These are phyloP conservation scores for Torymus auratus DNA, from an alignment of 2,888 invertebrate species.

Conservation along the genomic window DNA sequence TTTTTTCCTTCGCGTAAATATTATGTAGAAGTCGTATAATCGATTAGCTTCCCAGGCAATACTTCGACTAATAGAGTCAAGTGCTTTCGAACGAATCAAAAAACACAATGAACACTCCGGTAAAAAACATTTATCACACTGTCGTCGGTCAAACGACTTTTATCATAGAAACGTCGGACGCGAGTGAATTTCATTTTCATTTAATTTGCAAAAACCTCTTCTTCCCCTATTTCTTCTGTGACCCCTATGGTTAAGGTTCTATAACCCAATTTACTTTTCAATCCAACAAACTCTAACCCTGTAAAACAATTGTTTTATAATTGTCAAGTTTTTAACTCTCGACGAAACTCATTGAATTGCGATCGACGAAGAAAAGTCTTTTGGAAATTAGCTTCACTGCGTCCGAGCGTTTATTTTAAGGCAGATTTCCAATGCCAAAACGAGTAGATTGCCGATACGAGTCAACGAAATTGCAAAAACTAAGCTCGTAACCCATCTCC, in stretches of 20 bases:
- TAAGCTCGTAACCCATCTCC: conserved; percentile 34
- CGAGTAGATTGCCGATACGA: conserved; percentile 30
- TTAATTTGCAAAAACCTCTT: conserved; percentile 31
- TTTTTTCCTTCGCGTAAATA: conserved; percentile 3
- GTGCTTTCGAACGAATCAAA: conserved; percentile 43
- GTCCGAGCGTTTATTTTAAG: conserved; percentile 33
- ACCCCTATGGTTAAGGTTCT: too few species aligned
- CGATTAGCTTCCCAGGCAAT: conserved; percentile 31
- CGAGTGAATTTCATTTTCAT: conserved; percentile 33
- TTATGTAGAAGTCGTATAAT: conserved; percentile 23
- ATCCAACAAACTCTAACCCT: too few species aligned
- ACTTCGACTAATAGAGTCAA: conserved; percentile 34
- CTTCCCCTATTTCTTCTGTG: not conserved
- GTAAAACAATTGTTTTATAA: too few species aligned
- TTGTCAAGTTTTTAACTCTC: too few species aligned
- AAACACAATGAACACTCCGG: conserved; percentile 60
- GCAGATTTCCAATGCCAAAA: conserved; percentile 49
- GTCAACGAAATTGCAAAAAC: conserved; percentile 33
- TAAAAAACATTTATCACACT: conserved; percentile 61
- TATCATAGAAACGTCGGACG: conserved; percentile 45
- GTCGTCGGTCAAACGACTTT: conserved; percentile 52
- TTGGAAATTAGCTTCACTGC: conserved; percentile 9
- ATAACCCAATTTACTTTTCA: too few species aligned
- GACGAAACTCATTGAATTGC: too few species aligned
- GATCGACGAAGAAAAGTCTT: conserved; percentile 3